Conservation (phyloP, 2,113 vertebrate species). For the Salvelinus namaycush region DNA sequence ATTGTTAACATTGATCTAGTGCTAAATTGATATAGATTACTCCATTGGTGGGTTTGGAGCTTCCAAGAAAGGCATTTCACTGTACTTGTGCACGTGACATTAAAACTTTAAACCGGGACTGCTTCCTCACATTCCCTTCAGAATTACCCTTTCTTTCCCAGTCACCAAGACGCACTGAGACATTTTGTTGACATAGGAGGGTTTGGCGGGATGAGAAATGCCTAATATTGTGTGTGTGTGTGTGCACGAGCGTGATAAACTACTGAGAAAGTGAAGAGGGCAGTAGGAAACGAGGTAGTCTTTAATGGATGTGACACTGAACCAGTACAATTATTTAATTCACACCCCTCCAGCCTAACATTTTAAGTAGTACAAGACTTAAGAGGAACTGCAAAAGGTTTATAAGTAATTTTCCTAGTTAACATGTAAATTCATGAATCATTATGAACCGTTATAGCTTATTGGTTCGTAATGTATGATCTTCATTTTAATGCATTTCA, state of each 20-base stretch:
- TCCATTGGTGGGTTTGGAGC: too few species aligned
- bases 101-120: neutral
- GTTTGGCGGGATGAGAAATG: neutral
- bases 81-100: neutral
- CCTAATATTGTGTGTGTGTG: constrained; percentile 11
- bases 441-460: too few species aligned
- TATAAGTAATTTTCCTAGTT: too few species aligned
- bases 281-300: neutral
- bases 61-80: neutral
- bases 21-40: too few species aligned
- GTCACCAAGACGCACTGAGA: constrained; percentile 22
- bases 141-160: neutral
- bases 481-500: too few species aligned
- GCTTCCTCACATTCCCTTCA: neutral
- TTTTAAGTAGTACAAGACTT: too few species aligned
- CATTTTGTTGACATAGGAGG: constrained; percentile 22
- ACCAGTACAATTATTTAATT: constrained; percentile 28
- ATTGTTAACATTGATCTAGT: too few species aligned
- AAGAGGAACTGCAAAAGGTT: too few species aligned
- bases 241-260: neutral
- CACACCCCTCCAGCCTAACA: constrained; percentile 18
- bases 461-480: too few species aligned
- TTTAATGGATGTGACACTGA: constrained; percentile 5
- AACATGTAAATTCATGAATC: too few species aligned
- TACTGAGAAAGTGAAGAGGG: constrained; percentile 28